Evolutionary conservation across 1,140 invertebrate genomes (phyloP).

Genomic region (Nixonia krombeini): DNA sequence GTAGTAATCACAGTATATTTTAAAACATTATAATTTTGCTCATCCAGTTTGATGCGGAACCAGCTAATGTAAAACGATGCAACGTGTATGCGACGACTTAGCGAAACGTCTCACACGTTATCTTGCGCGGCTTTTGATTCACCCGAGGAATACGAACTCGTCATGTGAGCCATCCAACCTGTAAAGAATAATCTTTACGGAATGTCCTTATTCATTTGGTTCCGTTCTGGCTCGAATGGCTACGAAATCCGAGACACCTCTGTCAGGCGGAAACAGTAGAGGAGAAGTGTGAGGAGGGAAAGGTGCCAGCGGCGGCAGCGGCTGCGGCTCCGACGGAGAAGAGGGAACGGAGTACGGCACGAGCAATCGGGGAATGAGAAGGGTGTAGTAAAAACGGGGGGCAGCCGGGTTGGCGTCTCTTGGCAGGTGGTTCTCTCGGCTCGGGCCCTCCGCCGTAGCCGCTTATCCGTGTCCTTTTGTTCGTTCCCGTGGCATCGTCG

Average conservation of each 20-base stretch:
- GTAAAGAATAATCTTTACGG: conserved; percentile 2
- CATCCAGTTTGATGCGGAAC: no score
- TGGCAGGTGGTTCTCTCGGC: conserved; percentile 7
- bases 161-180: neutral
- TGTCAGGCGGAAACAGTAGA: conserved; percentile 1
- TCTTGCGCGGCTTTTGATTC: neutral
- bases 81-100: neutral
- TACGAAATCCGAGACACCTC: no score
- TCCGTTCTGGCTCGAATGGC: conserved; percentile 5
- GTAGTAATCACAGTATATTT: no score
- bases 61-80: no score
- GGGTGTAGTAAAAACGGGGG: neutral
- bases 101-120: no score
- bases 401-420: no score
- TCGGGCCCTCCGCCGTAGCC: neutral
- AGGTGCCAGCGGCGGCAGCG: neutral
- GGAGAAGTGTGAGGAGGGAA: neutral
- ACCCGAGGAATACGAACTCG: neutral
- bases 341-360: neutral
- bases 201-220: conserved; percentile 1
- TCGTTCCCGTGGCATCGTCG: neutral
- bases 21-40: no score
- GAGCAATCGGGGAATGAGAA: neutral
- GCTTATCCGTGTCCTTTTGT: neutral
- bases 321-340: neutral